A percentile compares a stretch with the other conserved stretches of the same genome.
phyloP scores from a whole-genome alignment of 2,113 vertebrate genomes.

The Pampusana beccarii region DNA sequence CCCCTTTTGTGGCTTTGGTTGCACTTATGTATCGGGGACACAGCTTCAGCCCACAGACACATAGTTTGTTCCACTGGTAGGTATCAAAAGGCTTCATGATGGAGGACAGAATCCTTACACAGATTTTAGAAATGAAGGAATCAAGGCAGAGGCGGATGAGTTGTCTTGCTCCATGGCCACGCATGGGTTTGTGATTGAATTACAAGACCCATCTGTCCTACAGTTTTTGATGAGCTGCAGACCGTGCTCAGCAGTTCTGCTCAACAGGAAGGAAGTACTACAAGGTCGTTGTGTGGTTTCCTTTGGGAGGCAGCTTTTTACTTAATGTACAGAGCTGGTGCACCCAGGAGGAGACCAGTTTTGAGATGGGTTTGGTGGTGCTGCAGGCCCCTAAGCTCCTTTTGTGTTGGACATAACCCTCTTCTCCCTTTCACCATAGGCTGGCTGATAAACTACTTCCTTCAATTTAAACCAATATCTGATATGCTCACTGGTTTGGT shows the following conservation, averaged over 20 bases:
- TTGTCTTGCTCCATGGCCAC: background rate
- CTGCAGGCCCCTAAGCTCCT: background rate
- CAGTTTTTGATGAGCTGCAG: background rate
- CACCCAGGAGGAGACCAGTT: background rate
- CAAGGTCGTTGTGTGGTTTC: background rate
- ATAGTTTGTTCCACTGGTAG: background rate
- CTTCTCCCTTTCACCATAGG: background rate
- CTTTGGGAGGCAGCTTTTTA: background rate
- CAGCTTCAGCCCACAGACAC: background rate
- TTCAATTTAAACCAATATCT: background rate
- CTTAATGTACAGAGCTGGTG: background rate
- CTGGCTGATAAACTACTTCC: background rate
- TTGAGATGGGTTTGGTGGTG: background rate
- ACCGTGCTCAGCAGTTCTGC: background rate
- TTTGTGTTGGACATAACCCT: background rate
- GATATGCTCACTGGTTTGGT: background rate
- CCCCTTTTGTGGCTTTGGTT: background rate
- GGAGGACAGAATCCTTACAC: background rate
- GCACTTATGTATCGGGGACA: background rate
- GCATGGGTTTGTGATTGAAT: background rate
- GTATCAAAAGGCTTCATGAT: background rate
- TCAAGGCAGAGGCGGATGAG: background rate
- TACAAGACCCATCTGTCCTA: background rate
- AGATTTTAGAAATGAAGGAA: background rate
- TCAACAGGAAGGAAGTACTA: background rate